A percentile compares a stretch with the other conserved stretches of the same genome.
Conservation (phyloP, 1,140 invertebrate species). For the Philotrypesis tridentata region DNA sequence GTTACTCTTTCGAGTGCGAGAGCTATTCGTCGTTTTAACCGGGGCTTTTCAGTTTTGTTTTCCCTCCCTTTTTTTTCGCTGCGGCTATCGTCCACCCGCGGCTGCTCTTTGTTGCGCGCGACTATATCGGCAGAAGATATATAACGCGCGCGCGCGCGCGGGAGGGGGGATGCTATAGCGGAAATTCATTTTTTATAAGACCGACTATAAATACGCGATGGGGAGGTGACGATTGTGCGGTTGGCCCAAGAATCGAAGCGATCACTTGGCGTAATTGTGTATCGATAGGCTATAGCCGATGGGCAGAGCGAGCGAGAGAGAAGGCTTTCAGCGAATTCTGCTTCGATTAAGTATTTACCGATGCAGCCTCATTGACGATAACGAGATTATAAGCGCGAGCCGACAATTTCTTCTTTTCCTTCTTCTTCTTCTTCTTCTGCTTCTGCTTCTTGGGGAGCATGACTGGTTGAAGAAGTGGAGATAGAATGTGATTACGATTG, state of each 20-base stretch:
- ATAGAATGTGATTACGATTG: constrained; percentile 24
- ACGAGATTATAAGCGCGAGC: constrained; percentile 37
- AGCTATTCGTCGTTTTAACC: constrained; percentile 22
- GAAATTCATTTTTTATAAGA: constrained; percentile 44
- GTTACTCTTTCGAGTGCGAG: constrained; percentile 6
- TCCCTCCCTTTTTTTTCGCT: not conserved
- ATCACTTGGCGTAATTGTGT: not conserved
- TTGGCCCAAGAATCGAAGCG: constrained; percentile 8
- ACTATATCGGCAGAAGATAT: too few species aligned
- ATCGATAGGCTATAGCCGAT: constrained; percentile 41
- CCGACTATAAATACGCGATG: not conserved
- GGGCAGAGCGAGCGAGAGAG: not conserved
- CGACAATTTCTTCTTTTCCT: constrained; percentile 12
- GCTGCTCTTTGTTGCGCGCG: not conserved
- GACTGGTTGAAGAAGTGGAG: not conserved
- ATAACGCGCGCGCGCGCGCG: not conserved
- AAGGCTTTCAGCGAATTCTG: constrained; percentile 20
- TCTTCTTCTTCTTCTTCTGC: not conserved
- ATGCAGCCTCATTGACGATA: constrained; percentile 14
- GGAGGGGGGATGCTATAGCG: constrained; percentile 8
- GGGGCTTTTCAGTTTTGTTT: not conserved
- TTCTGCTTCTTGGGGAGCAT: not conserved
- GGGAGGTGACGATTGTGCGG: not conserved
- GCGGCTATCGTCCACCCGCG: not conserved
- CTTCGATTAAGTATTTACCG: constrained; percentile 39